Percentiles rank a stretch among this genome's conserved stretches.
phyloP scores from a whole-genome alignment of 2,113 vertebrate genomes.

The Gymnarchus niloticus region DNA sequence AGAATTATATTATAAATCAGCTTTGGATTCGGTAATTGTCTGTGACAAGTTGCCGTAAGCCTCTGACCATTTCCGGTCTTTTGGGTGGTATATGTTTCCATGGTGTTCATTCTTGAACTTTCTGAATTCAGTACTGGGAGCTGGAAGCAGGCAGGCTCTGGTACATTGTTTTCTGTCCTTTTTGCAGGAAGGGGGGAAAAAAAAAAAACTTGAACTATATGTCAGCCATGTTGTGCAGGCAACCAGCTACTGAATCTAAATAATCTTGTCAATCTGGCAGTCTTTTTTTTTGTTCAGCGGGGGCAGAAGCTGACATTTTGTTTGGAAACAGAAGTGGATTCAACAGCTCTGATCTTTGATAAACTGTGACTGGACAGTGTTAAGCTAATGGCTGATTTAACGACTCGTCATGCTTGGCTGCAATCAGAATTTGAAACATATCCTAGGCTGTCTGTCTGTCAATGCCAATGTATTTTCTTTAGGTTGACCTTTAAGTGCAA shows the following conservation, averaged over 20 bases:
- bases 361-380: conserved; percentile 39
- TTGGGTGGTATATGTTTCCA: conserved; percentile 48
- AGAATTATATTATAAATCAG: conserved; percentile 52
- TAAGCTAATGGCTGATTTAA: conserved; percentile 47
- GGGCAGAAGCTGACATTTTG: conserved; percentile 43
- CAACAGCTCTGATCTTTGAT: conserved; percentile 47
- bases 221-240: conserved; percentile 76
- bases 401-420: conserved; percentile 43
- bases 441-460: conserved; percentile 38
- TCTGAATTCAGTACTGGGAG: conserved; percentile 37
- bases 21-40: conserved; percentile 52
- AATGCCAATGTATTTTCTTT: conserved; percentile 34
- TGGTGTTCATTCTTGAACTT: conserved; percentile 49
- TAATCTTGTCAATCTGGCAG: conserved; percentile 76
- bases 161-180: conserved; percentile 39
- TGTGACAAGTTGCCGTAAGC: conserved; percentile 45
- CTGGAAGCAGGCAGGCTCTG: conserved; percentile 35
- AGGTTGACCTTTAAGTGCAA: conserved; percentile 34
- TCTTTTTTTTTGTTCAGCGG: conserved; percentile 15
- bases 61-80: conserved; percentile 62
- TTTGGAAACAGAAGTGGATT: conserved; percentile 56
- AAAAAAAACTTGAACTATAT: conserved; percentile 78
- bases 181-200: conserved; percentile 65
- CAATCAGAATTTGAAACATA: conserved; percentile 43
- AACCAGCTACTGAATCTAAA: conserved; percentile 85